These are phyloP conservation scores for Xerus rutilus DNA, from an alignment of 2,797 vertebrate genomes.

Conservation along the genomic window DNA sequence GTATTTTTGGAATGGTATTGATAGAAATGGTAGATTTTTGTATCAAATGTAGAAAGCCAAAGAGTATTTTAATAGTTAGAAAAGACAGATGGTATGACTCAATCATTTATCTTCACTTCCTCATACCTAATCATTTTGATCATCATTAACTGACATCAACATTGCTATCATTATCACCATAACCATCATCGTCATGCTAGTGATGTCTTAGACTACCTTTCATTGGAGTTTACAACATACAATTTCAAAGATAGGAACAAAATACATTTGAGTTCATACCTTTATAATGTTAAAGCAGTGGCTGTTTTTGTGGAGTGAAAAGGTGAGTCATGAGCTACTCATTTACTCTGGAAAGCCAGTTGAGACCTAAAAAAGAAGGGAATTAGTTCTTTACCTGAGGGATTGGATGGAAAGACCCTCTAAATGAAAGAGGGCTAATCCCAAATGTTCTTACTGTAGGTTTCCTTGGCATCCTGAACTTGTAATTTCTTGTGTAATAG, in stretches of 20 bases:
- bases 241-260: background rate
- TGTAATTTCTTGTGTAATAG: constrained; percentile 30
- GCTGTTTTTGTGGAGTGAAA: background rate
- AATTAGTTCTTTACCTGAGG: background rate
- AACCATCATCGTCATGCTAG: background rate
- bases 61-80: background rate
- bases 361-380: background rate
- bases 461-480: background rate
- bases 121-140: background rate
- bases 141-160: background rate
- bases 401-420: background rate
- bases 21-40: background rate
- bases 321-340: background rate
- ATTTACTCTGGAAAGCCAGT: background rate
- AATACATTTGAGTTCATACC: background rate
- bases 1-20: background rate
- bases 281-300: background rate
- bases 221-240: background rate
- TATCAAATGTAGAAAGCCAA: background rate
- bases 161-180: too few species aligned
- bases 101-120: background rate
- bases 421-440: background rate
- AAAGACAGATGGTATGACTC: background rate
- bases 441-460: background rate
- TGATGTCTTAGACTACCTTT: background rate